Evolutionary conservation across 2,113 vertebrate genomes (phyloP).

Genomic region (Tylochromis polylepis): DNA sequence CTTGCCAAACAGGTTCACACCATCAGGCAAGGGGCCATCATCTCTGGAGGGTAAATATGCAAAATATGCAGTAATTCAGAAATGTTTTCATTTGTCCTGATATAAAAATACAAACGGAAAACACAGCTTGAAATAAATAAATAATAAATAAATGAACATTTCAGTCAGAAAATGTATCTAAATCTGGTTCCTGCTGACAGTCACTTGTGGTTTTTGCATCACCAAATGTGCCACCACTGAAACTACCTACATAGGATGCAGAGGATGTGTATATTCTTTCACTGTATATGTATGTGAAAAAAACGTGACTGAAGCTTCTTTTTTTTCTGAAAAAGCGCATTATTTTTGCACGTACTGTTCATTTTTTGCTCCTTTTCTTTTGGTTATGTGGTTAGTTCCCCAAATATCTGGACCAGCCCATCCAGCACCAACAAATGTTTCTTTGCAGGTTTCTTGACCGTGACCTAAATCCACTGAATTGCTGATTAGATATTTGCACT

Average conservation of each 20-base stretch:
- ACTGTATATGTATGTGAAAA: background rate
- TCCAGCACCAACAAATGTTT: background rate
- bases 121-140: background rate
- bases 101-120: background rate
- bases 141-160: background rate
- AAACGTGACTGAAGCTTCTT: background rate
- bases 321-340: background rate
- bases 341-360: background rate
- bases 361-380: background rate
- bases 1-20: conserved; percentile 26
- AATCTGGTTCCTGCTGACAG: conserved; percentile 22
- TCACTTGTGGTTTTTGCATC: conserved; percentile 33
- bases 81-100: background rate
- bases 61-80: background rate
- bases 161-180: background rate
- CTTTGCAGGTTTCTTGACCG: background rate
- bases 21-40: conserved; percentile 35
- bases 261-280: conserved; percentile 3
- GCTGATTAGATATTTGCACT: background rate
- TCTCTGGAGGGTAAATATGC: conserved; percentile 24
- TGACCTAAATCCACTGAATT: background rate
- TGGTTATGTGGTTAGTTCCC: background rate
- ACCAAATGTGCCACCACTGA: conserved; percentile 34
- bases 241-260: conserved; percentile 20
- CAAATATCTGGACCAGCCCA: background rate